Evolutionary conservation across 2,888 invertebrate genomes (phyloP), one percentile per base, ranked within the genome.

Genomic region (Trachelus iudaicus): DNA sequence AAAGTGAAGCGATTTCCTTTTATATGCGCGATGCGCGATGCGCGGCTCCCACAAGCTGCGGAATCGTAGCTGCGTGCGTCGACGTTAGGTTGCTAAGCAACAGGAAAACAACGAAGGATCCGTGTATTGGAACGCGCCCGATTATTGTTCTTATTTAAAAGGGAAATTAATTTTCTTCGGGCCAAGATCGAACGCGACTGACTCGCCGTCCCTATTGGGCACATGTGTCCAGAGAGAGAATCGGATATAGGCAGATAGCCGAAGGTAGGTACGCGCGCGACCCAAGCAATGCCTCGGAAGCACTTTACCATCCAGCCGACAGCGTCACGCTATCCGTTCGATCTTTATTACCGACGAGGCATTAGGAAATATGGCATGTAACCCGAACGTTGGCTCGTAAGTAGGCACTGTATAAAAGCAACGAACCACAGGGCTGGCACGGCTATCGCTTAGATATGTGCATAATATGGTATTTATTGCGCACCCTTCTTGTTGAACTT

Each of bases 1-100:
- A 85, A 86, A 87, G 86, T 85, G 86, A 89, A 85, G 88, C 87
- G 87, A 88, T 89, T 89, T 89, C 88, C 89, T 89, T 88, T 85
- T 87, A 86, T 85, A 83, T 86, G 80, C 84, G 83, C 83, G 84
- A 83, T 85, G 80, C 84, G 83, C 83, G 85, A 83, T 86, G 80
- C 84, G 83, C 83, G 84, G 86, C 88, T 88, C 88, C 86, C 88
- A 87, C 88, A 88, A 30, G 33, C 30, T 11, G 30, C 69, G 69
- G 69, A 30, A 69, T 15, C 69, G 69, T 33, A 4, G 30, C 11
- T 69, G 4, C 31, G 30, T 11, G 0, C 6, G 40, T 40, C 40
- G 40, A 13, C 37, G 37, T 37, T 6, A 6, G 13, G 40, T 40
- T 40, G 40, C 15, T 40, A 6, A 15, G 40, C 40, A 0, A 40